Percentiles rank a stretch among this genome's conserved stretches.
These are phyloP conservation scores for Myopa tessellatipennis DNA, from an alignment of 2,888 invertebrate species.

Conservation along the genomic window DNA sequence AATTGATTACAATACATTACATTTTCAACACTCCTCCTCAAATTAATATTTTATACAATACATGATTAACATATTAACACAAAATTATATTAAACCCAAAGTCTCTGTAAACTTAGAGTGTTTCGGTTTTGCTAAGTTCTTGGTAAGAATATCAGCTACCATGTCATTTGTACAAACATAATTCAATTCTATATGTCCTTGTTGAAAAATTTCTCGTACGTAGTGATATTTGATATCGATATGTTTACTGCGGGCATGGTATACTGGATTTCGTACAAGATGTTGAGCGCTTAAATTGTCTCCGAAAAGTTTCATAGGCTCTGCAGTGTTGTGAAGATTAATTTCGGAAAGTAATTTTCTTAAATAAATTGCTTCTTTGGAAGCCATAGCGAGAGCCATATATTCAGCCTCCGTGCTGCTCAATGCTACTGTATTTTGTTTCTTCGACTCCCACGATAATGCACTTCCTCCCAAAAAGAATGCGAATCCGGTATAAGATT, in stretches of 20 bases:
- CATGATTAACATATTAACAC: neutral
- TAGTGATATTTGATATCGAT: too few species aligned
- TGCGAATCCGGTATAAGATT: constrained; percentile 44
- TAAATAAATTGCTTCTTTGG: constrained; percentile 21
- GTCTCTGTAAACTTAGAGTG: too few species aligned
- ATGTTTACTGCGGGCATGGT: constrained; percentile 36
- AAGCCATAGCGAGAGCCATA: constrained; percentile 43
- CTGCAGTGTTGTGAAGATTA: neutral
- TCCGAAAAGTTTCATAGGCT: constrained; percentile 21
- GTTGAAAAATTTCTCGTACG: too few species aligned
- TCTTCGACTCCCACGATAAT: constrained; percentile 44
- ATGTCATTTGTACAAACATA: constrained; percentile 39
- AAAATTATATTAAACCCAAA: too few species aligned
- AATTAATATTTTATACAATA: too few species aligned
- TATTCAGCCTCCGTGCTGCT: constrained; percentile 41
- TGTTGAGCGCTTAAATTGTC: constrained; percentile 43
- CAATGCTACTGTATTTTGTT: constrained; percentile 44
- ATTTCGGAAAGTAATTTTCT: neutral
- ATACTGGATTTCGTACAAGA: constrained; percentile 38
- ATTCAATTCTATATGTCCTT: constrained; percentile 33
- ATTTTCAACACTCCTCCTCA: too few species aligned
- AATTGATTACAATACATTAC: too few species aligned
- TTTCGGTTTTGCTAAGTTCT: constrained; percentile 39
- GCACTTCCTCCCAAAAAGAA: constrained; percentile 41
- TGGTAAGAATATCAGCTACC: constrained; percentile 43